Evolutionary conservation across 1,140 invertebrate genomes (phyloP).

Genomic region (Eurosta solidaginis): DNA sequence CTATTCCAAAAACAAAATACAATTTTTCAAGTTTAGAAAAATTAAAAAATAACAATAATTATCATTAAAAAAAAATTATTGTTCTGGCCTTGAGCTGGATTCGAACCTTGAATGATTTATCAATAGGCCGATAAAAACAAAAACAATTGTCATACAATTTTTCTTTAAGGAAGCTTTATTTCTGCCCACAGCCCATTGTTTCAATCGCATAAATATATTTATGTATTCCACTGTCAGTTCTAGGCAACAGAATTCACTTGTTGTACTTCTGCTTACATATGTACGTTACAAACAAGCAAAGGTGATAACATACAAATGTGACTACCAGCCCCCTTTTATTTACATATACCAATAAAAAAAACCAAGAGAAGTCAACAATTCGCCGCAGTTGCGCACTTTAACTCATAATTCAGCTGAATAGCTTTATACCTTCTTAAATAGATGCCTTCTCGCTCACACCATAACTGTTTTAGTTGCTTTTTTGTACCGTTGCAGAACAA

Average conservation of each 20-base stretch:
- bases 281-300: background rate
- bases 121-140: no score
- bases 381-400: conserved; percentile 24
- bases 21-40: no score
- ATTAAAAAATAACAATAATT: no score
- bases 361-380: background rate
- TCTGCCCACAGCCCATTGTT: background rate
- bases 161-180: background rate
- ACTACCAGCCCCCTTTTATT: background rate
- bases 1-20: no score
- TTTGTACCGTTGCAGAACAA: background rate
- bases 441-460: background rate
- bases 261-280: no score
- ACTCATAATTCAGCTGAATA: background rate
- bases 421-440: no score
- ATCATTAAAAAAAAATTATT: no score
- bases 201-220: background rate
- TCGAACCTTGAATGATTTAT: no score
- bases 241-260: background rate
- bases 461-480: background rate
- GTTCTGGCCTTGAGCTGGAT: no score
- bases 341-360: background rate
- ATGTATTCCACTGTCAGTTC: background rate
- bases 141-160: no score
- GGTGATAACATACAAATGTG: background rate